Percentiles rank a stretch among this genome's conserved stretches.
phyloP scores from a whole-genome alignment of 37 sponge, comb jelly and placozoan genomes.

The Mnemiopsis leidyi region DNA sequence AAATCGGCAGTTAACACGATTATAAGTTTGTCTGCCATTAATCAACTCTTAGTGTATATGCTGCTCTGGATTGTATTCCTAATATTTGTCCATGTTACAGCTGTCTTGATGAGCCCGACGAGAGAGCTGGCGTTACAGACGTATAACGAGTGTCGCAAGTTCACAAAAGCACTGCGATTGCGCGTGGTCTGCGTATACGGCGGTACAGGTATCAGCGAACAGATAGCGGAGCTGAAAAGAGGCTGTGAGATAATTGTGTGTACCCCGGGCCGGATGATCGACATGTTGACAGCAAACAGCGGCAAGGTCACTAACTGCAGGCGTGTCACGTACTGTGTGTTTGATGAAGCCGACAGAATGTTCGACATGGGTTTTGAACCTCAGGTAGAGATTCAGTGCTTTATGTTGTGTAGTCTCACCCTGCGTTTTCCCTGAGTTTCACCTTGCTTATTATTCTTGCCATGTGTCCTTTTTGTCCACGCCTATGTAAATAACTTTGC shows the following conservation, averaged over 20 bases:
- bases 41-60: too few relatives aligned
- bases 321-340: conserved; percentile 90
- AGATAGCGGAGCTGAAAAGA: conserved; percentile 94
- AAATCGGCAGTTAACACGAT: too few relatives aligned
- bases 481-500: background rate
- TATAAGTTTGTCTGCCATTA: too few relatives aligned
- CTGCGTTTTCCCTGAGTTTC: too few relatives aligned
- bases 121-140: conserved; percentile 96
- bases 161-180: conserved; percentile 83
- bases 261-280: conserved; percentile 99
- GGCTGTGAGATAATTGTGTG: conserved; percentile 97
- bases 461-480: background rate
- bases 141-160: conserved; percentile 85
- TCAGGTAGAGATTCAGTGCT: conserved; percentile 71
- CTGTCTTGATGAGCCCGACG: conserved; percentile 88
- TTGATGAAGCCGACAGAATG: conserved; percentile 99
- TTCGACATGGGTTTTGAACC: conserved; percentile 99
- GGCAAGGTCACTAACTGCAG: conserved; percentile 91
- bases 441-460: background rate
- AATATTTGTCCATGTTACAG: too few relatives aligned
- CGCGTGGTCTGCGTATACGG: conserved; percentile 93
- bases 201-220: conserved; percentile 98
- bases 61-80: too few relatives aligned
- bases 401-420: background rate
- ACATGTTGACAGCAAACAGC: conserved; percentile 94